These are phyloP conservation scores for Centropus unirufus DNA, from an alignment of 2,113 vertebrate species.

Conservation along the genomic window DNA sequence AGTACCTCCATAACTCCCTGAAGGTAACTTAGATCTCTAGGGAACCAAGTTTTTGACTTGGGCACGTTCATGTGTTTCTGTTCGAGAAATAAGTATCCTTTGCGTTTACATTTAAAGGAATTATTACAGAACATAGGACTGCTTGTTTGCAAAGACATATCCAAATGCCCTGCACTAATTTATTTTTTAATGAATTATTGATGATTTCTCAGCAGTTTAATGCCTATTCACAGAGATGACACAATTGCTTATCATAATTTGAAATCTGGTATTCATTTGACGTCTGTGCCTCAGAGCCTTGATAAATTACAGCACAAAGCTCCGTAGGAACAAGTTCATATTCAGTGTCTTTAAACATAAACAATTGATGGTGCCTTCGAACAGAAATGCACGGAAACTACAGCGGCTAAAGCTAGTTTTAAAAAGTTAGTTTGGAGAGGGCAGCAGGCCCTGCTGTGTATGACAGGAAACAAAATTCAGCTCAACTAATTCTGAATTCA, in stretches of 20 bases:
- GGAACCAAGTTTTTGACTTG: not conserved
- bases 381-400: not conserved
- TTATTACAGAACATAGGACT: conserved; percentile 6
- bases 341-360: conserved; percentile 57
- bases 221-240: conserved; percentile 59
- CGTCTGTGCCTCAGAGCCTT: conserved; percentile 26
- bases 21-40: not conserved
- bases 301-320: conserved; percentile 62
- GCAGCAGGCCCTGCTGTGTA: not conserved
- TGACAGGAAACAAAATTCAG: not conserved
- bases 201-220: conserved; percentile 63
- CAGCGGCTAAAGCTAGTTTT: not conserved
- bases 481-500: not conserved
- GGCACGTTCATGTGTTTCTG: not conserved
- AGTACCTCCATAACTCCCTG: not conserved
- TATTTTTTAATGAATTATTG: conserved; percentile 45
- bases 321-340: conserved; percentile 67
- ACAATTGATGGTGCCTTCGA: conserved; percentile 47
- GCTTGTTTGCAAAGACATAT: conserved; percentile 39
- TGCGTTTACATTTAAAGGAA: conserved; percentile 23
- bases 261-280: conserved; percentile 71
- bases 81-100: not conserved
- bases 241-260: conserved; percentile 71
- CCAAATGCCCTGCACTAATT: conserved; percentile 24
- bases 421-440: not conserved